Base-by-base conservation (phyloP, 2,113 vertebrate genomes). In the Rallus limicola region DNA sequence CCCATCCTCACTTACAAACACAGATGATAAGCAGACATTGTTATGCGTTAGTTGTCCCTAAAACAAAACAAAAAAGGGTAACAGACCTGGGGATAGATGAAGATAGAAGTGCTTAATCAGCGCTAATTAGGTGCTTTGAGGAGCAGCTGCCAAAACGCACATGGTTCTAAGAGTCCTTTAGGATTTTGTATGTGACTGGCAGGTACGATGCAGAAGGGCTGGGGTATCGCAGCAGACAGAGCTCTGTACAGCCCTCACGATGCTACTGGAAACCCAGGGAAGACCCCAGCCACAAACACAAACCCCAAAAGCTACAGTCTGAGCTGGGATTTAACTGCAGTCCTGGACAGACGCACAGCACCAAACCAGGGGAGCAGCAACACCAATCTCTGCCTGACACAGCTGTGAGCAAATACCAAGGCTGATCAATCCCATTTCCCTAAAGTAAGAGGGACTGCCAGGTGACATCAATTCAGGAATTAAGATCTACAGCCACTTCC, bases 1-100 rank as follows among this genome's bases (percentile, higher is more conserved):
- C 44, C 99, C 99, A 65, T 99, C 99, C 93, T 99, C 99, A 83
- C 99, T 99, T 93, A 99, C 99, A 96, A 99, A 99, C 55, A 99
- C 97, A 2, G 99, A 99, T 0, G 99, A 99, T 38, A 98, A 90
- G 94, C 99, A 99, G 77, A 99, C 97, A 9, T 99, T 99, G 98
- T 99, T 99, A 98, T 99, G 99, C 2, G 99, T 99, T 8, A 99
- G 98, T 88, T 98, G 99, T 48, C 99, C 99, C 99, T 99, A 94
- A 40, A 85, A 77, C 6, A 17, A 78, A 48, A 83, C 42, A 83
- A 74, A 95, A 20, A n/a, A 40, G 29, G 72, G 44, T 48, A 59
- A 82, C 33, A 86, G 80, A 36, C 11, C 26, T 42, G 17, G 19
- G 56, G 28, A 90, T 3, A 93, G 55, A 70, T 58, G 50, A 70